Evolutionary conservation across 2,797 vertebrate species (phyloP).

Genomic region (Malacoraja senta): DNA sequence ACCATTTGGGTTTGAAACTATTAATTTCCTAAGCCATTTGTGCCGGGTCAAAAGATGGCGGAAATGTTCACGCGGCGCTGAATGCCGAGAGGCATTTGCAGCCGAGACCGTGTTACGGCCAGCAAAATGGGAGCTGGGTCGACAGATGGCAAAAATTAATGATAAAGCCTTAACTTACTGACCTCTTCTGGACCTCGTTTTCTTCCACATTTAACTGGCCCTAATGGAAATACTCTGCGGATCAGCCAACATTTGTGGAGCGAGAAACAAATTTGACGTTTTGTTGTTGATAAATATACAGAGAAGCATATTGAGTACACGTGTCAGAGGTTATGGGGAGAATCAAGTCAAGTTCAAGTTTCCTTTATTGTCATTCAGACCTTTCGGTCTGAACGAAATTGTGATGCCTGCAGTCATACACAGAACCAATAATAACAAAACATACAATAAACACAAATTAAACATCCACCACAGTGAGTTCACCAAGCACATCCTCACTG

Average conservation of each 20-base stretch:
- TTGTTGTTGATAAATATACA: background rate
- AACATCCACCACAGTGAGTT: too few species aligned
- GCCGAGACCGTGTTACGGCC: background rate
- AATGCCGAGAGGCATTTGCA: background rate
- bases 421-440: too few species aligned
- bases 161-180: background rate
- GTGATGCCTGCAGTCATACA: too few species aligned
- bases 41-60: background rate
- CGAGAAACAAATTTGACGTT: background rate
- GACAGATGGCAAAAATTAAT: background rate
- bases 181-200: background rate
- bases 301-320: background rate
- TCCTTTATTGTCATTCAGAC: too few species aligned
- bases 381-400: too few species aligned
- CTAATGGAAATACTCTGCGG: background rate
- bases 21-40: background rate
- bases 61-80: background rate
- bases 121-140: background rate
- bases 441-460: too few species aligned
- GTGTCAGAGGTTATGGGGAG: too few species aligned
- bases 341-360: too few species aligned
- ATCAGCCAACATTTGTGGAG: background rate
- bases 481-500: too few species aligned
- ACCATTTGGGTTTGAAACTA: background rate
- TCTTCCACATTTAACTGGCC: background rate